Evolutionary conservation across 2,888 invertebrate species (phyloP).

Genomic region (Tupiocoris notatus): DNA sequence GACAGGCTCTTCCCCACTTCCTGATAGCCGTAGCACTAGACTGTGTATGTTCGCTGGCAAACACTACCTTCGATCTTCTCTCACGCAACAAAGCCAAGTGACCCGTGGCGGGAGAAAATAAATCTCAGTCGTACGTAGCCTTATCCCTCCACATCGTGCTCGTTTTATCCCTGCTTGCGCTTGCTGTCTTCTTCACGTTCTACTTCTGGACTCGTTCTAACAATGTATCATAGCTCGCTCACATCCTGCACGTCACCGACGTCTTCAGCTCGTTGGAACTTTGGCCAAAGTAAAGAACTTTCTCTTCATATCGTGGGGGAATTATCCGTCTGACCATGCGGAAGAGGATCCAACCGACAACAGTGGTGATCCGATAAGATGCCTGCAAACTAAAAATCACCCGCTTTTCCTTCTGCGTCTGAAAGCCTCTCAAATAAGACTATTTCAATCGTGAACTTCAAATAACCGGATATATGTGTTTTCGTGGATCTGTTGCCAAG

Average conservation of each 20-base stretch:
- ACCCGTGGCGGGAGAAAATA: conserved; percentile 9
- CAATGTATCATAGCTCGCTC: conserved; percentile 20
- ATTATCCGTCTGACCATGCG: conserved; percentile 19
- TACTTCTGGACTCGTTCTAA: conserved; percentile 18
- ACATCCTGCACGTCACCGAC: not conserved
- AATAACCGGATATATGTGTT: conserved; percentile 33
- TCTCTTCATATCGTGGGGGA: not conserved
- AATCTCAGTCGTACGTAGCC: conserved; percentile 6
- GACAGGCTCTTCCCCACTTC: too few species aligned
- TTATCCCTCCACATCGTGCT: conserved; percentile 8
- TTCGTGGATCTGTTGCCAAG: conserved; percentile 26
- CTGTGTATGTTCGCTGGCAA: not conserved
- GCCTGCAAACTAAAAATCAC: conserved; percentile 11
- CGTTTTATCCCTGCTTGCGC: not conserved
- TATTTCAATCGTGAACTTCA: conserved; percentile 28
- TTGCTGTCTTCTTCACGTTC: not conserved
- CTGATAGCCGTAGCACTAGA: not conserved
- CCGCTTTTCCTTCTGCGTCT: not conserved
- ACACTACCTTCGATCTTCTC: not conserved
- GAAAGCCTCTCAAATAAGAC: conserved; percentile 21
- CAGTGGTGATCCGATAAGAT: not conserved
- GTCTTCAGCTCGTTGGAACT: conserved; percentile 3
- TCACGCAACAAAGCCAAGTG: not conserved
- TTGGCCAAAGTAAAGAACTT: conserved; percentile 17
- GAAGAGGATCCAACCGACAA: not conserved